A percentile compares a stretch with the other conserved stretches of the same genome.
Evolutionary conservation across 2,888 invertebrate genomes (phyloP).

Genomic region (Agapetus fuscipes): DNA sequence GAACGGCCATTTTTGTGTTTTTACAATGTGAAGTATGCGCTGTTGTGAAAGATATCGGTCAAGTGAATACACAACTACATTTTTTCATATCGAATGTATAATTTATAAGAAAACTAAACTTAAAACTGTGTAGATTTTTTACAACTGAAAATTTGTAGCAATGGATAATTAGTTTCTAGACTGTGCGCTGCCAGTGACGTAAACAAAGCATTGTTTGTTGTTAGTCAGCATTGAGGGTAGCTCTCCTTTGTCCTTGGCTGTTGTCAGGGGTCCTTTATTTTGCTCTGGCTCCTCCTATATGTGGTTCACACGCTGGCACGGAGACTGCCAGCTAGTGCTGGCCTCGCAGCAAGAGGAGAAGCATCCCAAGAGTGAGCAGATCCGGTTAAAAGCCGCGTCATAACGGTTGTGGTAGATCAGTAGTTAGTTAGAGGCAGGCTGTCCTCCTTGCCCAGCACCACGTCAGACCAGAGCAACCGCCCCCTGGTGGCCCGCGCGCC

Average conservation of each 20-base stretch:
- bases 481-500: constrained; percentile 43
- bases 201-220: neutral
- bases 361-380: constrained; percentile 16
- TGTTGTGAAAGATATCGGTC: no score
- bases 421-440: no score
- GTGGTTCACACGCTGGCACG: constrained; percentile 12
- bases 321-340: constrained; percentile 14
- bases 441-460: constrained; percentile 27
- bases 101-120: no score
- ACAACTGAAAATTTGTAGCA: neutral
- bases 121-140: no score
- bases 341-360: constrained; percentile 8
- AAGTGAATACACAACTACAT: no score
- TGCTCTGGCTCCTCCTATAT: constrained; percentile 4
- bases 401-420: constrained; percentile 7
- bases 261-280: neutral
- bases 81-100: no score
- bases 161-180: neutral
- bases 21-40: no score
- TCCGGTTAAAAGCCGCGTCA: constrained; percentile 8
- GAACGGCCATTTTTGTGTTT: no score
- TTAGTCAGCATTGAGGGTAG: no score
- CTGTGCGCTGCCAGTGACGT: neutral
- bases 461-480: constrained; percentile 44
- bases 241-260: no score